Evolutionary conservation across 2,797 vertebrate species (phyloP), one percentile per base, ranked within the genome.

Genomic region (Amblyopsis hoosieri): DNA sequence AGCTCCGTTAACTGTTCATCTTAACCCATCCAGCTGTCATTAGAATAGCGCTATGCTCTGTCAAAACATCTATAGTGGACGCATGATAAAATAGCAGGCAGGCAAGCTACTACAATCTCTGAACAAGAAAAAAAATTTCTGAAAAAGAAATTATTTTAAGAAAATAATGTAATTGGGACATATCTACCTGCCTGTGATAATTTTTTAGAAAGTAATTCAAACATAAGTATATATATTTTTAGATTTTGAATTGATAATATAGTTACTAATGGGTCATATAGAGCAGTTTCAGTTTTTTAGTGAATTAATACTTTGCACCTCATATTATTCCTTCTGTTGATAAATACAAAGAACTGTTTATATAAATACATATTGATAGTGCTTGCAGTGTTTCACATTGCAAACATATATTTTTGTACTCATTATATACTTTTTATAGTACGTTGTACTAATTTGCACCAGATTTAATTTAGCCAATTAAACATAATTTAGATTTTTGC

Each of bases 401-500:
- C 60, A 19, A 45, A n/a, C 11, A 62, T 55, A 50, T 59, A 0
- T 1, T 61, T 1, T 29, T 62, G 49, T 66, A 9, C 3, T 56
- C 15, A 13, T 47, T 10, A 47, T 10, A 10, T 10, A n/a, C 11
- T 48, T 12, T 48, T 12, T 48, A 29, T 29, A 12, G 4, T 70
- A 56, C 14, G 57, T 55, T 56, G 46, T 33, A 62, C 69, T 53
- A 47, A 2, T 45, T 72, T 76, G 55, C 55, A 75, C 60, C 69
- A 58, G 58, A 76, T 80, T 58, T 65, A 0, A 76, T 77, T 78
- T 61, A 62, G 45, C 69, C 58, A 66, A 75, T 78, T 57, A 53
- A 74, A 55, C 65, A 47, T 11, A 62, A 70, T 67, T 56, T 73
- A 60, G 74, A 72, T 71, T 62, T 54, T 17, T n/a, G 66, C 67